Conservation (phyloP, 2,113 vertebrate species). For the Ranitomeya imitator region DNA sequence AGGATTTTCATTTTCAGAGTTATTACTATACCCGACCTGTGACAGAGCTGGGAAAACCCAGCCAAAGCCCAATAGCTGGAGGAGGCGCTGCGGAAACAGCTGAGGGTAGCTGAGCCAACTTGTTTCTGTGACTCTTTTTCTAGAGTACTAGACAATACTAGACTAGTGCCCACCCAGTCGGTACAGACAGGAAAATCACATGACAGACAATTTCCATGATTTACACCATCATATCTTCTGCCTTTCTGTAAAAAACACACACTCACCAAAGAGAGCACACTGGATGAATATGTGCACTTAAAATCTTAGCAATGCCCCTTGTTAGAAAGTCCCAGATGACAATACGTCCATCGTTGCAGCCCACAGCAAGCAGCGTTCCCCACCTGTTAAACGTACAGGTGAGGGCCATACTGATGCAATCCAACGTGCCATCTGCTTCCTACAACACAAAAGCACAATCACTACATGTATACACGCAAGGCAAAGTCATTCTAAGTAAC, state of each 20-base stretch:
- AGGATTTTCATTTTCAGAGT: no score
- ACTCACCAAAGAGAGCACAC: conserved; percentile 92
- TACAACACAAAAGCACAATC: conserved; percentile 59
- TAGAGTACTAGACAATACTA: not conserved
- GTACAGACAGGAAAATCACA: not conserved
- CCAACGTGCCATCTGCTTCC: conserved; percentile 96
- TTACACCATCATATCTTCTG: not conserved
- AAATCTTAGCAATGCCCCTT: conserved; percentile 96
- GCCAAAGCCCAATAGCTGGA: no score
- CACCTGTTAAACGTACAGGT: conserved; percentile 99
- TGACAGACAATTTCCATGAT: not conserved
- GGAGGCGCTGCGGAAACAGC: no score
- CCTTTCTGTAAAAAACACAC: not conserved
- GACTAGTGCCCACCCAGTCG: not conserved
- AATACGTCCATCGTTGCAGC: conserved; percentile 95
- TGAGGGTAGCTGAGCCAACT: no score
- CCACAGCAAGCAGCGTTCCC: conserved; percentile 95
- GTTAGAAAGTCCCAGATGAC: conserved; percentile 99
- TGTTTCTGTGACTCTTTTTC: no score
- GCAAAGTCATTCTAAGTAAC: no score
- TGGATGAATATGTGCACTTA: conserved; percentile 96
- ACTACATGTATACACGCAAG: not conserved
- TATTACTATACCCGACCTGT: no score
- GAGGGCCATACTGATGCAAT: conserved; percentile 98
- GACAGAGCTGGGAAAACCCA: no score